Evolutionary conservation across 64 coral and sea anemone genomes (phyloP), one percentile per base, ranked within the genome.

Genomic region (Actinia equina): DNA sequence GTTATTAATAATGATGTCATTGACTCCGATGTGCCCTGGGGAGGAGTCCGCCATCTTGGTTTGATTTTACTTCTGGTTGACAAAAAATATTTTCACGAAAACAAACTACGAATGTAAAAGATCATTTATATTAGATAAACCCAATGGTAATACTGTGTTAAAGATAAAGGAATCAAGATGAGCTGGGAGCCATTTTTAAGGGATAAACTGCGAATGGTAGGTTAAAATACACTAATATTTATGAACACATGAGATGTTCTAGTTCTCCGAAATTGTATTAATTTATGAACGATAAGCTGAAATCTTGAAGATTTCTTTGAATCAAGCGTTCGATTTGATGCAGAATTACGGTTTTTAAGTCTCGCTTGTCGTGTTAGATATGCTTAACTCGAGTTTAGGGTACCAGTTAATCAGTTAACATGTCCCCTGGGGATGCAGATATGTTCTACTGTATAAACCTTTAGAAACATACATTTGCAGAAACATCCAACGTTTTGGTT

Each of bases 141-240:
- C 26, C n/a, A 74, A 74, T 74, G 69, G 15, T 74, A 41, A 41
- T 74, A 74, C 26, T 74, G 69, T 14, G 26, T 7, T 74, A 74
- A 65, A 74, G 69, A 74, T n/a, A 41, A 74, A 27, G 26, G 1
- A 52, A 46, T 44, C 22, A 81, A 81, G 49, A 92, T 92, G 91
- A 92, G 45, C 53, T 92, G 41, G 67, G 91, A 88, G 26, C 62
- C 46, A 17, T 88, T 71, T 74, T 87, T 92, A 30, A 74, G 80
- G 55, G 91, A 92, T 67, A 92, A 92, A 78, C 52, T 92, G 3
- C 88, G 87, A 61, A 88, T 59, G 91, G 91, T 92, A 59, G 86
- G 82, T 51, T 17, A 16, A n/a, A 10, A 78, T 16, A 81, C 10
- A 13, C 4, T 18, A 51, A 59, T 52, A 17, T 16, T 44, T 11